phyloP scores from a whole-genome alignment of 2,888 invertebrate genomes.

The Pseudanteris insignis region DNA sequence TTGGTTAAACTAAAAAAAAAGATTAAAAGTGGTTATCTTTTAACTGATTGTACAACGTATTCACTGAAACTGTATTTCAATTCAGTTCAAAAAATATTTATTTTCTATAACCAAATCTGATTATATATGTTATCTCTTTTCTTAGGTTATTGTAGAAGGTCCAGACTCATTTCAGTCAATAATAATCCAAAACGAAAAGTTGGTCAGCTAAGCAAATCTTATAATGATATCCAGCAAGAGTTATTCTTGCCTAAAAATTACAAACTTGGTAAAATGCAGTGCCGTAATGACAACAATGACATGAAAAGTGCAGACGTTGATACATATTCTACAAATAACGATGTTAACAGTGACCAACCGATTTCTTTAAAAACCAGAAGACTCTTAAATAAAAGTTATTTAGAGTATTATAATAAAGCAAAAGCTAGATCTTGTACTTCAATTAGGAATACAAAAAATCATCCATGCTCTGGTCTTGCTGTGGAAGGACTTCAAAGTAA shows the following conservation, averaged over 20 bases:
- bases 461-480: constrained; percentile 44
- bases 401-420: constrained; percentile 57
- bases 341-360: background rate
- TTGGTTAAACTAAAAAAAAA: too few relatives aligned
- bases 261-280: background rate
- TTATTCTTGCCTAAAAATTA: background rate
- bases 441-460: constrained; percentile 28
- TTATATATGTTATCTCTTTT: too few relatives aligned
- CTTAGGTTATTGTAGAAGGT: constrained; percentile 5
- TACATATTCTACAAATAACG: background rate
- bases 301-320: constrained; percentile 10
- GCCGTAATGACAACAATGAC: constrained; percentile 8
- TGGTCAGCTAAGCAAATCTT: constrained; percentile 21
- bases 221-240: constrained; percentile 16
- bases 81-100: too few relatives aligned
- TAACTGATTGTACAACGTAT: too few relatives aligned
- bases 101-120: too few relatives aligned
- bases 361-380: constrained; percentile 54
- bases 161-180: too few relatives aligned
- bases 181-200: constrained; percentile 1
- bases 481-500: constrained; percentile 47
- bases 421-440: constrained; percentile 12
- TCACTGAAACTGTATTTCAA: too few relatives aligned
- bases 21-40: too few relatives aligned
- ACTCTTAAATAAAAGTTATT: constrained; percentile 56